phyloP scores from a whole-genome alignment of 1,140 invertebrate species.

The Anoplolepis gracilipes region DNA sequence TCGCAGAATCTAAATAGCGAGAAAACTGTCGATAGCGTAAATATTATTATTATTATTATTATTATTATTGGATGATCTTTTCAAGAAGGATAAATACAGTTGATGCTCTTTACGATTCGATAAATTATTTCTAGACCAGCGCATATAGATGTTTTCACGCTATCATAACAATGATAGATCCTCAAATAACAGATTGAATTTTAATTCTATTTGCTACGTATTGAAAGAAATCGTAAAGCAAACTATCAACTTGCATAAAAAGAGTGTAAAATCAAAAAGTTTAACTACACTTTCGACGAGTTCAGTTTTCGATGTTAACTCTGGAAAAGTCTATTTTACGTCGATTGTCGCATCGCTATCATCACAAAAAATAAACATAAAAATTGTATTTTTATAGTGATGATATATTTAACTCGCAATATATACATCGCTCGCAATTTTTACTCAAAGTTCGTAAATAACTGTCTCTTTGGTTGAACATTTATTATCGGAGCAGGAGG shows the following conservation, averaged over 20 bases:
- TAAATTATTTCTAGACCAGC: background rate
- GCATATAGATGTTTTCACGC: background rate
- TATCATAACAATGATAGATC: background rate
- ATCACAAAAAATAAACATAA: background rate
- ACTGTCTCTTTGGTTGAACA: background rate
- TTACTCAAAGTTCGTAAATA: background rate
- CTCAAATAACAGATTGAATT: background rate
- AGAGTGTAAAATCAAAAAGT: background rate
- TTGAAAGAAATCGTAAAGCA: background rate
- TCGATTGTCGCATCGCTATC: background rate
- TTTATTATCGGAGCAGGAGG: background rate
- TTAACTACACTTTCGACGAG: background rate
- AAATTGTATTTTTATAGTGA: background rate
- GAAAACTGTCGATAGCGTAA: background rate
- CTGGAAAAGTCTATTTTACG: slow-evolving; percentile 23
- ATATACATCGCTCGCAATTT: background rate
- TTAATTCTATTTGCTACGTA: background rate
- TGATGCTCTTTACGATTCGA: background rate
- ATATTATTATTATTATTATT: background rate
- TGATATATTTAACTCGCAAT: no score
- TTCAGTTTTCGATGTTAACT: slow-evolving; percentile 17
- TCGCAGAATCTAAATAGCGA: background rate
- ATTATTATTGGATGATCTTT: background rate
- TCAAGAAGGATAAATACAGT: background rate
- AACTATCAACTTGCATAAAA: background rate